These are phyloP conservation scores for Beris morrisii DNA, from an alignment of 2,888 invertebrate species.

Conservation along the genomic window DNA sequence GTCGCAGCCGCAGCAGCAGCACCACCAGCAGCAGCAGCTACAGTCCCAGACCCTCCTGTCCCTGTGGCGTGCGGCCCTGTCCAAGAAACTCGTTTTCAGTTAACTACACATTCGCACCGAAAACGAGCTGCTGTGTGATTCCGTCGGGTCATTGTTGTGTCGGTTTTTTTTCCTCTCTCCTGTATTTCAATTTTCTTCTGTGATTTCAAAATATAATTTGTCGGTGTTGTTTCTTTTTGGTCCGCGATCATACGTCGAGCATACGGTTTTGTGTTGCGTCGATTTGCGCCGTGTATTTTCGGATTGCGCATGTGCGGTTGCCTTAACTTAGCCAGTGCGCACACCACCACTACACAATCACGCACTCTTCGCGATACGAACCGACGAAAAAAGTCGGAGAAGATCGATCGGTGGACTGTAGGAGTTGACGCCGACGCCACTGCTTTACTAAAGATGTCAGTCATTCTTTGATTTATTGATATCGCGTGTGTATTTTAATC, in stretches of 20 bases:
- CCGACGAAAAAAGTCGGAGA: too few relatives aligned
- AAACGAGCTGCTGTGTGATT: not conserved
- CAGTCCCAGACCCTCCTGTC: not conserved
- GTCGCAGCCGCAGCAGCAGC: conserved; percentile 4
- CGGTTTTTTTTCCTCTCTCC: not conserved
- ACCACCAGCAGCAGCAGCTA: too few relatives aligned
- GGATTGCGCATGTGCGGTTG: too few relatives aligned
- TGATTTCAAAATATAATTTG: conserved; percentile 32
- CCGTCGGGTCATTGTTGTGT: conserved; percentile 6
- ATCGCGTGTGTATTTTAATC: too few relatives aligned
- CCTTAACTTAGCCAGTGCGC: too few relatives aligned
- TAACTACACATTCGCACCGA: conserved; percentile 23
- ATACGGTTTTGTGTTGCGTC: not conserved
- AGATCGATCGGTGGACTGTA: too few relatives aligned
- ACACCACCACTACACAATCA: too few relatives aligned
- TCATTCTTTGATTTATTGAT: too few relatives aligned
- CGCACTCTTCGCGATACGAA: too few relatives aligned
- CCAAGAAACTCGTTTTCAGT: conserved; percentile 26
- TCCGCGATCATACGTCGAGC: not conserved
- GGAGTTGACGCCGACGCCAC: too few relatives aligned
- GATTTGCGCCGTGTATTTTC: conserved; percentile 6
- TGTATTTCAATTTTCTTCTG: conserved; percentile 23
- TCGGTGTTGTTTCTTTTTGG: too few relatives aligned
- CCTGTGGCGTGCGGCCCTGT: conserved; percentile 9
- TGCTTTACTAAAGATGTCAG: too few relatives aligned